Evolutionary conservation across 2,888 invertebrate species (phyloP).

Genomic region (Drosophila cognata): DNA sequence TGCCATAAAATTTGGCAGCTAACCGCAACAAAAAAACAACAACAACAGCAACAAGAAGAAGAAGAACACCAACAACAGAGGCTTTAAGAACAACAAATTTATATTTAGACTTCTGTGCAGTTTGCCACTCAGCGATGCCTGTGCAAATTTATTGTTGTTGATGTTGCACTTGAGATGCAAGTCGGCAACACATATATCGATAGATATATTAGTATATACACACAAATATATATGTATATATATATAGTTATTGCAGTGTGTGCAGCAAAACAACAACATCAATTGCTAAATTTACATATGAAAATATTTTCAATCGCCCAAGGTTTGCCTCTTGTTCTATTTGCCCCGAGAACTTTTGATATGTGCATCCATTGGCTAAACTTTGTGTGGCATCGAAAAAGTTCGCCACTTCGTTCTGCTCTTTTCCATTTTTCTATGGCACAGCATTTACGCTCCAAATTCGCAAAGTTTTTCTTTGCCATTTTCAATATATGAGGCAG

Average conservation of each 20-base stretch:
- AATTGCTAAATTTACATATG: conserved; percentile 64
- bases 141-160: conserved; percentile 30
- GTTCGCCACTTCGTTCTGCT: conserved; percentile 26
- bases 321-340: conserved; percentile 42
- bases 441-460: conserved; percentile 45
- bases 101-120: conserved; percentile 47
- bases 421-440: conserved; percentile 4
- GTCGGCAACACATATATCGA: conserved; percentile 52
- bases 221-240: no score
- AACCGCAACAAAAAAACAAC: conserved; percentile 57
- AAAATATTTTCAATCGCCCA: conserved; percentile 77
- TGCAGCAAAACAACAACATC: conserved; percentile 17
- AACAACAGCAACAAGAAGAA: conserved; percentile 26
- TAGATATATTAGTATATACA: conserved; percentile 17
- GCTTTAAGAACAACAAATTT: conserved; percentile 13
- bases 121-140: conserved; percentile 48
- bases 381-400: conserved; percentile 42
- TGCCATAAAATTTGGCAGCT: conserved; percentile 74
- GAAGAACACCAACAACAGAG: conserved; percentile 1
- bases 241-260: not conserved
- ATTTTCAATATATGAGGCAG: conserved; percentile 54
- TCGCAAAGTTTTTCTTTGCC: conserved; percentile 57
- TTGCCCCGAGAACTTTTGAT: conserved; percentile 56
- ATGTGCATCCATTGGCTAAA: conserved; percentile 39
- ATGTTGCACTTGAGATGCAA: conserved; percentile 73